A percentile compares a stretch with the other conserved stretches of the same genome.
Evolutionary conservation across 2,888 invertebrate genomes (phyloP).

Genomic region (Caenorhabditis macrosperma): DNA sequence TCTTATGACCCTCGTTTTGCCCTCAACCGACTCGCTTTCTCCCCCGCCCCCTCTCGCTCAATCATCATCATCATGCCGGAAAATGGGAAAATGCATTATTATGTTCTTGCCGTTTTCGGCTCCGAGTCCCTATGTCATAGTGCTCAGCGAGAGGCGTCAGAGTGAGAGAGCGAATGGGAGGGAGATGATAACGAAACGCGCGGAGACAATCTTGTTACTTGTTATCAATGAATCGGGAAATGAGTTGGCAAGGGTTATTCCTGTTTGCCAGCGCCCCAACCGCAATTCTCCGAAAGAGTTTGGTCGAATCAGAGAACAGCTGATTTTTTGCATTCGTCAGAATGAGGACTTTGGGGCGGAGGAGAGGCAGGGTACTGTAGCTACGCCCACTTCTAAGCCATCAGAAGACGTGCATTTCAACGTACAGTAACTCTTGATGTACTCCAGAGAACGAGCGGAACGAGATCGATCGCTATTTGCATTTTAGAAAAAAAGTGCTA

Average conservation of each 20-base stretch:
- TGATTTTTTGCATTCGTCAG: too few relatives aligned
- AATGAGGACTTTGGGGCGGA: too few relatives aligned
- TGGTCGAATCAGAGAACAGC: too few relatives aligned
- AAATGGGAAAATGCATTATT: slow-evolving; percentile 50
- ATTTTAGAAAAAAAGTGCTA: background rate
- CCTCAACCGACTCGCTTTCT: background rate
- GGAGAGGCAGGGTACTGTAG: too few relatives aligned
- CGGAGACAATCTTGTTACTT: slow-evolving; percentile 37
- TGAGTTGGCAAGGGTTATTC: slow-evolving; percentile 25
- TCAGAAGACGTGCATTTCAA: too few relatives aligned
- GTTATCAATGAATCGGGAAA: slow-evolving; percentile 12
- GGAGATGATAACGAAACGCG: background rate
- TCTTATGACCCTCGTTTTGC: slow-evolving; percentile 36
- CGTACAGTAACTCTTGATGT: too few relatives aligned
- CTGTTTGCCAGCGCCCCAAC: too few relatives aligned
- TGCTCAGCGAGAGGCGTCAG: background rate
- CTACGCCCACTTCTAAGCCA: too few relatives aligned
- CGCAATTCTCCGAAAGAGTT: too few relatives aligned
- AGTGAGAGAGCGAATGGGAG: background rate
- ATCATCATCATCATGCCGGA: slow-evolving; percentile 45
- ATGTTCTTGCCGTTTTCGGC: slow-evolving; percentile 24
- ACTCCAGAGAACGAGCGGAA: too few relatives aligned
- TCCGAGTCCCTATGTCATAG: background rate
- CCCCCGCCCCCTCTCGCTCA: slow-evolving; percentile 14
- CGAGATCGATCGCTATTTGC: background rate